These are phyloP conservation scores for Alviniconcha marisindica DNA, from an alignment of 1,140 invertebrate genomes.

Conservation along the genomic window DNA sequence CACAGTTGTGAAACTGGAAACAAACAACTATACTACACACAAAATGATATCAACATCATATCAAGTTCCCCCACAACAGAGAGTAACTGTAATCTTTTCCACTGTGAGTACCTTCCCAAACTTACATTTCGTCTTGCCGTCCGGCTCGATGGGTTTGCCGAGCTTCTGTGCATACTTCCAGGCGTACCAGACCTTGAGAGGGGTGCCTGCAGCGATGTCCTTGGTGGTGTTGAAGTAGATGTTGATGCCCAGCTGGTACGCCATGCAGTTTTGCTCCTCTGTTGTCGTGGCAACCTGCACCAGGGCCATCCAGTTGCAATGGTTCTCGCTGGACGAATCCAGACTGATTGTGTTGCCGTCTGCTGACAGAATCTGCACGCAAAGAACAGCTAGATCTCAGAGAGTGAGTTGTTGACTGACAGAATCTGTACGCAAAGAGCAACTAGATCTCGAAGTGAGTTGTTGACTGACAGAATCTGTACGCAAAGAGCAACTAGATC, in stretches of 20 bases:
- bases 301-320: constrained; percentile 75
- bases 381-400: too few species aligned
- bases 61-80: too few species aligned
- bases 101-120: too few species aligned
- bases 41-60: too few species aligned
- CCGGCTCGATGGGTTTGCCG: constrained; percentile 60
- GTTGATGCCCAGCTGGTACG: constrained; percentile 70
- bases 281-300: constrained; percentile 59
- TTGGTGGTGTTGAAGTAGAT: constrained; percentile 71
- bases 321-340: constrained; percentile 71
- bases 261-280: constrained; percentile 71
- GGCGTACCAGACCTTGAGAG: constrained; percentile 74
- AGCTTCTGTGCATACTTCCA: constrained; percentile 71
- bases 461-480: constrained; percentile 69
- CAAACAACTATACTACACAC: too few species aligned
- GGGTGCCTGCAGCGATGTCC: constrained; percentile 57
- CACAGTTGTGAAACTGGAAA: too few species aligned
- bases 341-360: constrained; percentile 68
- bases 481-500: too few species aligned
- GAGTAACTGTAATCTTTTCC: too few species aligned
- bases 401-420: too few species aligned
- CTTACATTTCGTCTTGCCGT: constrained; percentile 66
- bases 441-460: too few species aligned
- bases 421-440: too few species aligned
- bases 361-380: constrained; percentile 65